Percentiles rank a stretch among this genome's conserved stretches.
Conservation (phyloP, 1,140 invertebrate species). For the Chionoecetes opilio region DNA sequence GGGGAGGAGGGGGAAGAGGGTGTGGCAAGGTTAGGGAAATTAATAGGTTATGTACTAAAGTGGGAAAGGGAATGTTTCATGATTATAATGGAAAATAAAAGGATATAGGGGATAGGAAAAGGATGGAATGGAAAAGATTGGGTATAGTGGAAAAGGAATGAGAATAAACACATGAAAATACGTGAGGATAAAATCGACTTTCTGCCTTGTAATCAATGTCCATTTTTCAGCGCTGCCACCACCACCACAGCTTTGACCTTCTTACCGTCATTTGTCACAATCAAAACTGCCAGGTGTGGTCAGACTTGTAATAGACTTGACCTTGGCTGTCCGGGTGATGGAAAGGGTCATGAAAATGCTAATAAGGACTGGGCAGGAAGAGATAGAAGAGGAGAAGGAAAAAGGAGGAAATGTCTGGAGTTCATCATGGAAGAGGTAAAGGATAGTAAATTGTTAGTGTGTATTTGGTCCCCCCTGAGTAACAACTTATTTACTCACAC, state of each 20-base stretch:
- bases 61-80: too few relatives aligned
- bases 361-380: background rate
- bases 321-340: background rate
- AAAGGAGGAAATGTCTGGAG: too few relatives aligned
- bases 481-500: too few relatives aligned
- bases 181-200: background rate
- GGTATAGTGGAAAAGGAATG: too few relatives aligned
- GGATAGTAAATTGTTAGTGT: background rate
- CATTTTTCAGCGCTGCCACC: background rate
- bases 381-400: background rate
- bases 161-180: background rate
- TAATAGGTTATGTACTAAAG: too few relatives aligned
- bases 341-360: background rate
- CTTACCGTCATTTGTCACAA: background rate
- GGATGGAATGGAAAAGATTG: too few relatives aligned
- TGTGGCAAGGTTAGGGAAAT: too few relatives aligned
- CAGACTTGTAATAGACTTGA: background rate
- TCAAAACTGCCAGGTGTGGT: background rate
- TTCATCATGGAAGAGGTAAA: background rate
- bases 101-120: too few relatives aligned
- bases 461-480: too few relatives aligned
- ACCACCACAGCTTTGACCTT: background rate
- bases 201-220: background rate
- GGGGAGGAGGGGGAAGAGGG: too few relatives aligned
- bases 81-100: background rate